A percentile compares a stretch with the other conserved stretches of the same genome.
Conservation (phyloP, 2,113 vertebrate species). For the Polyodon spathula region DNA sequence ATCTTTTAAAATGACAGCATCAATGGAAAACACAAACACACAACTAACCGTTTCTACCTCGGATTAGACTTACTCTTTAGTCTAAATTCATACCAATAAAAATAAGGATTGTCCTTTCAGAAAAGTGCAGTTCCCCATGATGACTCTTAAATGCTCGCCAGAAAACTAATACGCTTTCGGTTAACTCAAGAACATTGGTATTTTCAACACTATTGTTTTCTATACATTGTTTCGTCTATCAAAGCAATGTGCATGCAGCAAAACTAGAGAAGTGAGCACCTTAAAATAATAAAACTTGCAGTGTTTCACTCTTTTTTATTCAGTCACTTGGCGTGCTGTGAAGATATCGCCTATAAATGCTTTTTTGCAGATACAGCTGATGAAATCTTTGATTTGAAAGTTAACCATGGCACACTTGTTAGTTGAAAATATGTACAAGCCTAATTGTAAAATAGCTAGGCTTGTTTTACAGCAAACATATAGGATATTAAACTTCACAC, state of each 20-base stretch:
- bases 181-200: conserved; percentile 29
- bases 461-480: conserved; percentile 42
- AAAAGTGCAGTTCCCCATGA: conserved; percentile 68
- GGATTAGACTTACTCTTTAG: conserved; percentile 52
- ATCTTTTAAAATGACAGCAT: conserved; percentile 46
- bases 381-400: conserved; percentile 12
- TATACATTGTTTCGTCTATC: conserved; percentile 49
- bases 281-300: conserved; percentile 43
- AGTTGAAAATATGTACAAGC: conserved; percentile 44
- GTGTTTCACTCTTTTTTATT: conserved; percentile 33
- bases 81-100: conserved; percentile 55
- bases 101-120: conserved; percentile 74
- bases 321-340: conserved; percentile 24
- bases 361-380: conserved; percentile 15
- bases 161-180: conserved; percentile 60
- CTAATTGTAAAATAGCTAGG: conserved; percentile 26
- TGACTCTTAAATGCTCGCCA: conserved; percentile 55
- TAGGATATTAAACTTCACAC: conserved; percentile 51
- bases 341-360: conserved; percentile 35
- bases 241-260: conserved; percentile 59
- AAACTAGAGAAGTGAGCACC: conserved; percentile 43
- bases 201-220: conserved; percentile 50
- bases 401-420: conserved; percentile 61
- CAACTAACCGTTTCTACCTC: conserved; percentile 58
- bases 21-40: conserved; percentile 67